phyloP scores from a whole-genome alignment of 2,888 invertebrate species.

The Caenorhabditis sinica region DNA sequence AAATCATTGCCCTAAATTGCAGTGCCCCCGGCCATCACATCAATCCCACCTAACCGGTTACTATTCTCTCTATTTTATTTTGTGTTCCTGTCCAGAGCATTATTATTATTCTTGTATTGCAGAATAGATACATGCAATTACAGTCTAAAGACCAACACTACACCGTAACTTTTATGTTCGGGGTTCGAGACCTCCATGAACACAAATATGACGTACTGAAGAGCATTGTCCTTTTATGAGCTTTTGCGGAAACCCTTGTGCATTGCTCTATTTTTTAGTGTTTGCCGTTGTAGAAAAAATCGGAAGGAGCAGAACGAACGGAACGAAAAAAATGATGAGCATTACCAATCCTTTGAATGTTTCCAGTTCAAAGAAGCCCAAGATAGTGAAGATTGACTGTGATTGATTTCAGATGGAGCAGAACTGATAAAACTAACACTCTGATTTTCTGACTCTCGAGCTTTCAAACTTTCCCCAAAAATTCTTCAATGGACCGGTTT shows the following conservation, averaged over 20 bases:
- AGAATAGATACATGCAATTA: slow-evolving; percentile 10
- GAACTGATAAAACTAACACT: not conserved
- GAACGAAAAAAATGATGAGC: not conserved
- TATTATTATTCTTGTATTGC: slow-evolving; percentile 3
- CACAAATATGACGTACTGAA: slow-evolving; percentile 21
- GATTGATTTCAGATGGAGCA: too few species aligned
- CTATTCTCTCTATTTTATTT: not conserved
- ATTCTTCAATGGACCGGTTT: slow-evolving; percentile 8
- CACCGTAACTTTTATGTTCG: not conserved
- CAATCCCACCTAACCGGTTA: slow-evolving; percentile 57
- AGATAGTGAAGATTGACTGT: too few species aligned
- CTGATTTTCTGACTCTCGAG: slow-evolving; percentile 7
- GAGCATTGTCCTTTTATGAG: slow-evolving; percentile 46
- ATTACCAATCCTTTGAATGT: too few species aligned
- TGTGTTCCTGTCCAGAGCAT: slow-evolving; percentile 28
- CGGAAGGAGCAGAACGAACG: not conserved
- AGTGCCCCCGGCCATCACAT: slow-evolving; percentile 53
- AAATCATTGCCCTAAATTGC: slow-evolving; percentile 57
- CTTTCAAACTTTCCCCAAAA: slow-evolving; percentile 1
- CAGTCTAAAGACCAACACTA: not conserved
- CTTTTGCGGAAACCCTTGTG: slow-evolving; percentile 32
- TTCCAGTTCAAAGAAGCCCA: too few species aligned
- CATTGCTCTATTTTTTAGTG: slow-evolving; percentile 38
- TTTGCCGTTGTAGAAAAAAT: slow-evolving; percentile 28
- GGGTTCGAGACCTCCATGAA: slow-evolving; percentile 28